Evolutionary conservation across 2,797 vertebrate genomes (phyloP).

Genomic region (Melanotaenia maccullochi): DNA sequence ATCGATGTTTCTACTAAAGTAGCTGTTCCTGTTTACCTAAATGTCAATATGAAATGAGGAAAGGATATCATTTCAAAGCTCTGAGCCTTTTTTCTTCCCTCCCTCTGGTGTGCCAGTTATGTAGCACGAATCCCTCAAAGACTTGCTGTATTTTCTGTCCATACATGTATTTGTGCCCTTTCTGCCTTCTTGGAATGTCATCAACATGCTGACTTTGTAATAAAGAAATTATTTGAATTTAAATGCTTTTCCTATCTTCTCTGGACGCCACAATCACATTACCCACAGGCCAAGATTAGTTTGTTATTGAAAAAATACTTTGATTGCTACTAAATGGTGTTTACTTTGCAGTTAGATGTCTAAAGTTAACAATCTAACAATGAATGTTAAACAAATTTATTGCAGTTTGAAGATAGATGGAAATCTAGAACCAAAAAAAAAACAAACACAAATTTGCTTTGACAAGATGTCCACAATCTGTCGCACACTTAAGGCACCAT

Average conservation of each 20-base stretch:
- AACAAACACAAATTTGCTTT: slow-evolving; percentile 34
- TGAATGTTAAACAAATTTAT: slow-evolving; percentile 61
- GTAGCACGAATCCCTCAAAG: slow-evolving; percentile 68
- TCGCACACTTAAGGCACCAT: slow-evolving; percentile 66
- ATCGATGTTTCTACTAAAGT: slow-evolving; percentile 18
- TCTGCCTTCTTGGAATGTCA: slow-evolving; percentile 71
- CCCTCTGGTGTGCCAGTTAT: slow-evolving; percentile 45
- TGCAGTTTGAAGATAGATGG: slow-evolving; percentile 47
- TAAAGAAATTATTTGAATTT: slow-evolving; percentile 74
- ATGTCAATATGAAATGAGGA: slow-evolving; percentile 28
- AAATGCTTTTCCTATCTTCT: not conserved
- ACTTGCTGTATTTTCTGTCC: slow-evolving; percentile 56
- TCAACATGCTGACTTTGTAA: slow-evolving; percentile 82
- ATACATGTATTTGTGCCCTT: slow-evolving; percentile 45
- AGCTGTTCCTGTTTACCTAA: slow-evolving; percentile 15
- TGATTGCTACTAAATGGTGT: not conserved
- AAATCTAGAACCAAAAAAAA: slow-evolving; percentile 47
- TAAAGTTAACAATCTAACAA: not conserved
- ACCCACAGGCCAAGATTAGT: not conserved
- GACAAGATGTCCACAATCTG: slow-evolving; percentile 16
- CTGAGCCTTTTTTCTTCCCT: slow-evolving; percentile 2
- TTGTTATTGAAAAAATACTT: not conserved
- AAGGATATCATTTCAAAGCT: slow-evolving; percentile 23
- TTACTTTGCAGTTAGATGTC: not conserved
- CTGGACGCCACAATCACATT: not conserved